These are phyloP conservation scores for Gymnoscopelus microlampas DNA, from an alignment of 2,797 vertebrate species.

Conservation along the genomic window DNA sequence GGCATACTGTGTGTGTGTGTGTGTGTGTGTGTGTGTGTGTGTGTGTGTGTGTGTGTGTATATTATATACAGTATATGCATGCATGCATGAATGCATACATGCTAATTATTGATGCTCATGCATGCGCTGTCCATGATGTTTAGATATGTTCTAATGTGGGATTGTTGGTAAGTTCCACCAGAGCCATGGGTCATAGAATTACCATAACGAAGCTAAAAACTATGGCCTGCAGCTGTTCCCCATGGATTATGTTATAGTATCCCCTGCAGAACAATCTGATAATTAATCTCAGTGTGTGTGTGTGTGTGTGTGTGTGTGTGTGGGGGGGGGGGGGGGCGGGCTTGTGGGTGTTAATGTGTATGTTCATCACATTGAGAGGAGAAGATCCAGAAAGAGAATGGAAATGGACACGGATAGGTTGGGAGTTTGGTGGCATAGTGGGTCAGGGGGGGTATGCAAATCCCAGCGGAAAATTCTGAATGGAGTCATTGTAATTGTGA, in stretches of 20 bases:
- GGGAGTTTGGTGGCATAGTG: neutral
- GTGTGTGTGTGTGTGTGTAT: no score
- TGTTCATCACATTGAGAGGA: no score
- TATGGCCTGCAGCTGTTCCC: conserved; percentile 12
- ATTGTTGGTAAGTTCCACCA: neutral
- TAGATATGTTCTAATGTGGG: neutral
- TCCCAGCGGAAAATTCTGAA: conserved; percentile 13
- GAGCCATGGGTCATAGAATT: conserved; percentile 13
- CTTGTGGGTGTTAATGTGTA: neutral
- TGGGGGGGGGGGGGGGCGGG: conserved; percentile 9
- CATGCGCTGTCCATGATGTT: neutral
- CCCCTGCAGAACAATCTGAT: conserved; percentile 15
- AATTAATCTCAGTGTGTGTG: conserved; percentile 6
- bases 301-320: conserved; percentile 2
- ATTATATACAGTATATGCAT: neutral
- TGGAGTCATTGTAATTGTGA: conserved; percentile 12
- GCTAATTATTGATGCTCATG: conserved; percentile 6
- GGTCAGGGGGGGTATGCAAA: neutral
- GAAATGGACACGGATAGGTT: neutral
- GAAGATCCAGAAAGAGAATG: neutral
- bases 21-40: no score
- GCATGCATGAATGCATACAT: neutral
- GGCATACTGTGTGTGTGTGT: conserved; percentile 9
- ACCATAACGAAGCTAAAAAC: neutral
- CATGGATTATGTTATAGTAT: conserved; percentile 8